Evolutionary conservation across 92 coral and sea anemone genomes (phyloP).

Genomic region (Zoanthus sansibaricus): DNA sequence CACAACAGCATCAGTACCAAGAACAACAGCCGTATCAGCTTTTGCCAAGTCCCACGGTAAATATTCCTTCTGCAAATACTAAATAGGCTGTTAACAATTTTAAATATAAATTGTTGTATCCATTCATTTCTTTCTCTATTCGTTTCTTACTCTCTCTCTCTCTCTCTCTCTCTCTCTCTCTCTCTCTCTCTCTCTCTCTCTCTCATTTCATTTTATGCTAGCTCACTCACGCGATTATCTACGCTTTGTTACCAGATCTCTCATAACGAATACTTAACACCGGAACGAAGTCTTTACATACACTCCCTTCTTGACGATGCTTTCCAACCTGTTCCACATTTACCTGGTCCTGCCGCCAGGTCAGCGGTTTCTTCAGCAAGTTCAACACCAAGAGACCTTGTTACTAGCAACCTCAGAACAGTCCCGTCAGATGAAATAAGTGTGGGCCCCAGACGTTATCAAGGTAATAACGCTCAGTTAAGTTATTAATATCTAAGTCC

Average conservation of each 20-base stretch:
- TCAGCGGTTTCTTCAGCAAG: conserved; percentile 21
- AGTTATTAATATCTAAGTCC: background rate
- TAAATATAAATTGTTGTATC: background rate
- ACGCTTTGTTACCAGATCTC: background rate
- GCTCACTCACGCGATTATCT: background rate
- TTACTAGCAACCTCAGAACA: conserved; percentile 7
- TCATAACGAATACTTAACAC: conserved; percentile 25
- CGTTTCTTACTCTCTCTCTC: background rate
- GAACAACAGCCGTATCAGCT: background rate
- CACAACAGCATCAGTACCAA: background rate
- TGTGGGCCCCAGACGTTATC: conserved; percentile 2
- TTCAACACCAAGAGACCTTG: conserved; percentile 18
- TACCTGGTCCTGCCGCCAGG: conserved; percentile 36
- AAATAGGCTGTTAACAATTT: too few relatives aligned
- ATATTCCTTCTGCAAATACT: background rate
- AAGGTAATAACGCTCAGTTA: background rate
- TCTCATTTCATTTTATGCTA: background rate
- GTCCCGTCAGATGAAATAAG: background rate
- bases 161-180: too few relatives aligned
- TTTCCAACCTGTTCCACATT: conserved; percentile 34
- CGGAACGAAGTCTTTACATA: conserved; percentile 24
- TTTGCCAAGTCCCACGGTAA: background rate
- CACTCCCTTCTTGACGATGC: conserved; percentile 43
- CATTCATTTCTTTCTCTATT: background rate
- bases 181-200: too few relatives aligned